These are phyloP conservation scores for Fregata magnificens DNA, from an alignment of 2,113 vertebrate species.

Conservation along the genomic window DNA sequence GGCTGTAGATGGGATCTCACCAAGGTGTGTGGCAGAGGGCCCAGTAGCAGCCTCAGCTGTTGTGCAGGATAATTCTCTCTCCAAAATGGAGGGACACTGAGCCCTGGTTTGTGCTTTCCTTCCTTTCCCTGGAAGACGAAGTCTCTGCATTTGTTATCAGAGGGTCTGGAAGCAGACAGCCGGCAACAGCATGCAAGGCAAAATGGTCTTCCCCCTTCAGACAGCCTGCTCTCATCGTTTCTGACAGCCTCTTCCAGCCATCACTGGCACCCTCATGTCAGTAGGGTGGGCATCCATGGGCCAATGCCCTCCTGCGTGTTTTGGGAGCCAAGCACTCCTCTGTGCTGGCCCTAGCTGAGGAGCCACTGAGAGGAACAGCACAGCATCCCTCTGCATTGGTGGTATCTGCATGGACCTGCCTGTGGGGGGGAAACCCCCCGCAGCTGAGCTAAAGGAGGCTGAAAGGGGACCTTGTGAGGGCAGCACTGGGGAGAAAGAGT, in stretches of 20 bases:
- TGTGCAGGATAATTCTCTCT: not conserved
- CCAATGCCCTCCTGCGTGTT: not conserved
- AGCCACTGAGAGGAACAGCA: rapidly evolving
- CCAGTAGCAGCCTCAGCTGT: not conserved
- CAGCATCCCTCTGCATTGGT: not conserved
- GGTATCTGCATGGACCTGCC: not conserved
- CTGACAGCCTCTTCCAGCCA: not conserved
- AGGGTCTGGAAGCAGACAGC: not conserved
- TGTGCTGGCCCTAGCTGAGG: not conserved
- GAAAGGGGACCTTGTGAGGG: not conserved
- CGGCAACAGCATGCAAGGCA: not conserved
- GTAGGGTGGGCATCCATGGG: not conserved
- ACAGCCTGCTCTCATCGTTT: not conserved
- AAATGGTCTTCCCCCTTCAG: not conserved
- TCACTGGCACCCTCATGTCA: not conserved
- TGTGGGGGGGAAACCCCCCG: rapidly evolving
- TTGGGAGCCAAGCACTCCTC: not conserved
- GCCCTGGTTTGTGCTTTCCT: not conserved
- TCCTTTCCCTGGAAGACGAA: not conserved
- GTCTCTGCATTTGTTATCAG: not conserved
- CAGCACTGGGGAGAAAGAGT: not conserved
- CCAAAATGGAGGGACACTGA: not conserved
- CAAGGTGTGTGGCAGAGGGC: not conserved
- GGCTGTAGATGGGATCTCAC: not conserved
- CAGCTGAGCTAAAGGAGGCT: not conserved